Base-by-base conservation (phyloP, 2,113 vertebrate genomes). In the Thymallus thymallus region DNA sequence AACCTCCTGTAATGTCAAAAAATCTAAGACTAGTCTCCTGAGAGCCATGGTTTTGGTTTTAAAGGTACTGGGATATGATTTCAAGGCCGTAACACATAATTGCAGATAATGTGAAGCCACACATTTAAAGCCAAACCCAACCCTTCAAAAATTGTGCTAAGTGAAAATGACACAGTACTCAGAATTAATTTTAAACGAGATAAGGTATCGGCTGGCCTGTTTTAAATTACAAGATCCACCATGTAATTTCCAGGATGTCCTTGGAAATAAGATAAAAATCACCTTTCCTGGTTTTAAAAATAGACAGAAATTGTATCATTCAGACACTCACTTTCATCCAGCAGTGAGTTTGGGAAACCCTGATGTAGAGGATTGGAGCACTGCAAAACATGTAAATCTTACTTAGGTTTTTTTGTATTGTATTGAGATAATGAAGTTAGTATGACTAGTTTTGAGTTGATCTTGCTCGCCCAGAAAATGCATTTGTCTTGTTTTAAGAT, bases 161-260 rank as follows among this genome's bases (percentile, higher is more conserved):
- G 70, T 51, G 66, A 73, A 73, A 74, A 78, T 70, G 76, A 72
- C 69, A 78, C 71, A 69, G 48, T 63, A 29, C 67, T 72, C 72
- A 26, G 71, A 61, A 78, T 78, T 70, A 41, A 78, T 78, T 65
- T 78, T 26, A 66, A 70, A 70, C 60, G n/a, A 51, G 71, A 78
- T 74, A 78, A 48, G 67, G 76, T 69, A 70, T 74, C 46, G 30
- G 41, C 3, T 14, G 6, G 46, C 41, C 58, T 45, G 35, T 62
- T 78, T 70, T 70, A 73, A 78, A 70, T 78, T 45, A 74, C 71
- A 69, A 64, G 71, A 69, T 78, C 72, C 67, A 63, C 67, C 60
- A 22, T 74, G 76, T 74, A 78, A 78, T 74, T 78, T 69, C 76
- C 46, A 63, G 72, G 29, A 58, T 74, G 76, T 74, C 72, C 71